Conservation (phyloP, 2,797 vertebrate genomes). For the Avahi laniger region DNA sequence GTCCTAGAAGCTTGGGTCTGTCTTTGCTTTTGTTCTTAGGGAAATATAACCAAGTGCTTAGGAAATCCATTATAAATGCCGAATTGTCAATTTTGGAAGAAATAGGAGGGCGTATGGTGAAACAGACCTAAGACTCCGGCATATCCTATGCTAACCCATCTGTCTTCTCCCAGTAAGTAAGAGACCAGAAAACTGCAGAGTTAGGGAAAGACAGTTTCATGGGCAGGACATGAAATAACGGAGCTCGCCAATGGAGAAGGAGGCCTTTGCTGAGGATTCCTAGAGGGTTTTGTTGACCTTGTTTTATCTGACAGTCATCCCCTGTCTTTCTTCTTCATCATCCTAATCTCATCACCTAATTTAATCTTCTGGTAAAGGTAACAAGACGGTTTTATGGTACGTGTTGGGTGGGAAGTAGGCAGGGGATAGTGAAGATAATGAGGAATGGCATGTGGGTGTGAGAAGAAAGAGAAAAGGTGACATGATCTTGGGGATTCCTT, state of each 20-base stretch:
- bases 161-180: not conserved
- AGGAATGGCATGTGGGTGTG: not conserved
- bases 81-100: slow-evolving; percentile 53
- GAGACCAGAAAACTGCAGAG: not conserved
- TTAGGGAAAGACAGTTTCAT: not conserved
- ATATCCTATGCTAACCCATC: not conserved
- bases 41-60: not conserved
- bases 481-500: not conserved
- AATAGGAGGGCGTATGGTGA: slow-evolving; percentile 39
- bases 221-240: not conserved
- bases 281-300: not conserved
- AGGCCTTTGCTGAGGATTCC: not conserved
- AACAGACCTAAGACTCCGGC: slow-evolving; percentile 50
- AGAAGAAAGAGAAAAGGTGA: not conserved
- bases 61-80: slow-evolving; percentile 41
- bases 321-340: not conserved
- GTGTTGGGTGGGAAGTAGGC: not conserved
- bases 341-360: not conserved
- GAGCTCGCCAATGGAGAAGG: not conserved
- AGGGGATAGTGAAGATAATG: not conserved
- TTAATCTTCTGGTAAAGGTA: not conserved
- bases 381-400: not conserved
- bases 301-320: not conserved
- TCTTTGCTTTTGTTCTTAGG: slow-evolving; percentile 3
- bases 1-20: not conserved